Evolutionary conservation across 2,888 invertebrate genomes (phyloP), one percentile per base, ranked within the genome.

Genomic region (Scotopteryx bipunctaria): DNA sequence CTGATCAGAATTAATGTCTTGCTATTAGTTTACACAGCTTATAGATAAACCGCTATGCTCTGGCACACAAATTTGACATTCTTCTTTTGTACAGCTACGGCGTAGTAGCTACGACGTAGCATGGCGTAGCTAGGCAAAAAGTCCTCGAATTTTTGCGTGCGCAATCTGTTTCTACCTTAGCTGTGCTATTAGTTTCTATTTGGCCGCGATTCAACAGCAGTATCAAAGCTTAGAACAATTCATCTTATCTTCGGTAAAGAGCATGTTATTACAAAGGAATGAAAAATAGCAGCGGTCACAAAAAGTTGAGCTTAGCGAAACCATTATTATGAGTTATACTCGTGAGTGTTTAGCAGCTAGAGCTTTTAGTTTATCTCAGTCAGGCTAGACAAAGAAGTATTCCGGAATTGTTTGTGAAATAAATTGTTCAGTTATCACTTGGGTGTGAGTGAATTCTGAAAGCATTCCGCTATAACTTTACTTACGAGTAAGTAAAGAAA

Each of bases 1-100:
- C 53, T 61, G 61, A 62, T 57, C 53, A 54, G 55, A 55, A 59
- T 55, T 54, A 62, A 57, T 62, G 57, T 38, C 40, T 29, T 2
- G 35, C 54, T 35, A 54, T 54, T 54, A 48, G 31, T 44, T 43
- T 9, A n/a, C 48, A 41, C 35, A 54, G 54, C 1, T 6, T 21
- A 5, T 1, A 0, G 1, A 4, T 11, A 53, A 38, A 27, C 8
- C 13, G 42, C 46, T 47, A n/a, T n/a, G n/a, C n/a, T n/a, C n/a
- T n/a, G n/a, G n/a, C n/a, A n/a, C n/a, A n/a, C n/a, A n/a, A n/a
- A n/a, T n/a, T n/a, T n/a, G n/a, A n/a, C n/a, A n/a, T n/a, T n/a
- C n/a, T n/a, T n/a, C n/a, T n/a, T n/a, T n/a, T n/a, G n/a, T n/a
- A 6, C 11, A 17, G 8, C 36, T 37, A 36, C 36, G 36, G 5